A percentile compares a stretch with the other conserved stretches of the same genome.
These are phyloP conservation scores for Drosophila tanythrix DNA, from an alignment of 2,888 invertebrate genomes.

Conservation along the genomic window DNA sequence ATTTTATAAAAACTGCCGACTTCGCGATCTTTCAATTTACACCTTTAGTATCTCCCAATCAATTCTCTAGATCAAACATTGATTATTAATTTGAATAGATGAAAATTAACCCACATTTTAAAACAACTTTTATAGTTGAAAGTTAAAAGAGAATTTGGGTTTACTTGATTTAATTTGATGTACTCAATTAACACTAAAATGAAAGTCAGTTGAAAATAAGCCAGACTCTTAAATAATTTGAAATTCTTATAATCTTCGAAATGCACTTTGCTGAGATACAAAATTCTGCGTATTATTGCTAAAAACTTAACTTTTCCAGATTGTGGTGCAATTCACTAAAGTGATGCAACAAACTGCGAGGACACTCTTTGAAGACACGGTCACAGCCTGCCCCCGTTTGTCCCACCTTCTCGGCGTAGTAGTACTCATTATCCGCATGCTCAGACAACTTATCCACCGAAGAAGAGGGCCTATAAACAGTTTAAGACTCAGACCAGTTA, in stretches of 20 bases:
- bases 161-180: neutral
- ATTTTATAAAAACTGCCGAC: slow-evolving; percentile 33
- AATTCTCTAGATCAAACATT: slow-evolving; percentile 21
- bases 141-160: neutral
- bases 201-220: neutral
- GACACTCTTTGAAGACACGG: slow-evolving; percentile 80
- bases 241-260: neutral
- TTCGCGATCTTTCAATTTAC: slow-evolving; percentile 71
- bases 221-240: neutral
- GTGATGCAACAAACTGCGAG: slow-evolving; percentile 63
- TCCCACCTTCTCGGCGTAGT: slow-evolving; percentile 90
- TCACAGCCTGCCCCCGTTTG: slow-evolving; percentile 84
- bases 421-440: slow-evolving; percentile 90
- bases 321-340: slow-evolving; percentile 67
- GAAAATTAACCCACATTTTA: slow-evolving; percentile 4
- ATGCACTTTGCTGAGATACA: neutral
- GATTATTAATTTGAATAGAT: neutral
- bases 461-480: slow-evolving; percentile 88
- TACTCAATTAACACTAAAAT: neutral
- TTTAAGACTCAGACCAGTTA: neutral
- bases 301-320: slow-evolving; percentile 56
- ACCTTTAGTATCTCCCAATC: slow-evolving; percentile 30
- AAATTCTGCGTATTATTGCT: slow-evolving; percentile 53
- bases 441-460: slow-evolving; percentile 88
- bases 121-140: neutral